Percentiles rank a stretch among this genome's conserved stretches.
phyloP scores from a whole-genome alignment of 2,888 invertebrate species.

The Macrosoma leucophasiata region DNA sequence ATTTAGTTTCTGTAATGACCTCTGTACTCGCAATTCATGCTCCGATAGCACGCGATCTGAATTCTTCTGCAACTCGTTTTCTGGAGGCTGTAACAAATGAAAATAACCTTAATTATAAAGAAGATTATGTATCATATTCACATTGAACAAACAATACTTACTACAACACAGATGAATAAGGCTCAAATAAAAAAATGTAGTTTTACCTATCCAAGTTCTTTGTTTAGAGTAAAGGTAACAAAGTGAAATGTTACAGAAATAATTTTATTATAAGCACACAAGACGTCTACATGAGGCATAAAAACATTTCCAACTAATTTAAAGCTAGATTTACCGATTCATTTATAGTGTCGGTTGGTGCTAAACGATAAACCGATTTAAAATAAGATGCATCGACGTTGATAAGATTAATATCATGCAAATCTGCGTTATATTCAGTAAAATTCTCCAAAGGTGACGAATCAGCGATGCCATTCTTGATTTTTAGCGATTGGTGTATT shows the following conservation, averaged over 20 bases:
- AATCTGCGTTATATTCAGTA: slow-evolving; percentile 29
- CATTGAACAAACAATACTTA: slow-evolving; percentile 15
- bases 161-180: slow-evolving; percentile 9
- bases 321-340: slow-evolving; percentile 47
- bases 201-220: too few relatives aligned
- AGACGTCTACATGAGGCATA: too few relatives aligned
- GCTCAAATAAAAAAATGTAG: slow-evolving; percentile 3
- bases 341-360: slow-evolving; percentile 39
- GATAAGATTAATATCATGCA: slow-evolving; percentile 23
- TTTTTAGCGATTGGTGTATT: slow-evolving; percentile 48
- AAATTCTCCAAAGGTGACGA: slow-evolving; percentile 59
- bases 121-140: slow-evolving; percentile 6
- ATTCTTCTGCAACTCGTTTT: slow-evolving; percentile 94
- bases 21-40: slow-evolving; percentile 94
- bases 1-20: slow-evolving; percentile 94
- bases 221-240: too few relatives aligned
- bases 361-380: slow-evolving; percentile 48
- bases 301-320: slow-evolving; percentile 18
- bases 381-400: slow-evolving; percentile 33
- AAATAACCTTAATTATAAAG: slow-evolving; percentile 15
- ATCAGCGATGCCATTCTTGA: slow-evolving; percentile 43
- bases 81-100: slow-evolving; percentile 85
- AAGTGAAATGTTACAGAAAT: too few relatives aligned
- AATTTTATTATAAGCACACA: too few relatives aligned
- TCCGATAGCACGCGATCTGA: slow-evolving; percentile 91